Evolutionary conservation across 2,888 invertebrate species (phyloP).

Genomic region (Macrophya annulata): DNA sequence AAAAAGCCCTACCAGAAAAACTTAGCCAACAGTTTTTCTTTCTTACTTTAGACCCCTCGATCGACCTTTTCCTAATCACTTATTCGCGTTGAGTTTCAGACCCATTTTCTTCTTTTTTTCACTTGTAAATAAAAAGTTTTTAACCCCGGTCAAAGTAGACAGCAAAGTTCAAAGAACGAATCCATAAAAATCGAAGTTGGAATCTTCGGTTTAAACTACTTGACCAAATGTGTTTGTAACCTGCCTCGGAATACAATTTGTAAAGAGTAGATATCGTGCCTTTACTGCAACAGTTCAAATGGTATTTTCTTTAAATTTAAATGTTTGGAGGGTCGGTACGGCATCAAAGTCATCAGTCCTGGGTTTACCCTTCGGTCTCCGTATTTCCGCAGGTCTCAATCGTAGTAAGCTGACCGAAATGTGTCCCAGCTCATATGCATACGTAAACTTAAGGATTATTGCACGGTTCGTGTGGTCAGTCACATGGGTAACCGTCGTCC

Average conservation of each 20-base stretch:
- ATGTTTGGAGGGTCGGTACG: slow-evolving; percentile 52
- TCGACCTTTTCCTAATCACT: neutral
- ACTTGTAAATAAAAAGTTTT: neutral
- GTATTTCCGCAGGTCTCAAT: slow-evolving; percentile 4
- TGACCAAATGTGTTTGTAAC: neutral
- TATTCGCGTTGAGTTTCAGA: neutral
- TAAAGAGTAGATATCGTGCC: neutral
- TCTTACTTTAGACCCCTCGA: neutral
- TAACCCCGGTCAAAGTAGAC: neutral
- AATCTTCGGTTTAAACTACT: neutral
- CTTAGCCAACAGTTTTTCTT: neutral
- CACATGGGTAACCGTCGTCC: neutral
- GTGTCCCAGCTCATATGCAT: slow-evolving; percentile 72
- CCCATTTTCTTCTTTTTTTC: neutral
- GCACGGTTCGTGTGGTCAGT: slow-evolving; percentile 59
- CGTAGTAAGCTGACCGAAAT: slow-evolving; percentile 17
- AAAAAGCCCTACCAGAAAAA: neutral
- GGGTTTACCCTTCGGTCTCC: slow-evolving; percentile 23
- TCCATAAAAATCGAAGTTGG: neutral
- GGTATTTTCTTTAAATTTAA: slow-evolving; percentile 71
- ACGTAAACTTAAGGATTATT: slow-evolving; percentile 73
- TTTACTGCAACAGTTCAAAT: neutral
- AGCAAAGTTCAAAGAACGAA: neutral
- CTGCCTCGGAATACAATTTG: neutral
- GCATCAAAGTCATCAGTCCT: slow-evolving; percentile 49